A percentile compares a stretch with the other conserved stretches of the same genome.
Evolutionary conservation across 23 tunicate genomes (phyloP).

Genomic region (Clavelina lepadiformis): DNA sequence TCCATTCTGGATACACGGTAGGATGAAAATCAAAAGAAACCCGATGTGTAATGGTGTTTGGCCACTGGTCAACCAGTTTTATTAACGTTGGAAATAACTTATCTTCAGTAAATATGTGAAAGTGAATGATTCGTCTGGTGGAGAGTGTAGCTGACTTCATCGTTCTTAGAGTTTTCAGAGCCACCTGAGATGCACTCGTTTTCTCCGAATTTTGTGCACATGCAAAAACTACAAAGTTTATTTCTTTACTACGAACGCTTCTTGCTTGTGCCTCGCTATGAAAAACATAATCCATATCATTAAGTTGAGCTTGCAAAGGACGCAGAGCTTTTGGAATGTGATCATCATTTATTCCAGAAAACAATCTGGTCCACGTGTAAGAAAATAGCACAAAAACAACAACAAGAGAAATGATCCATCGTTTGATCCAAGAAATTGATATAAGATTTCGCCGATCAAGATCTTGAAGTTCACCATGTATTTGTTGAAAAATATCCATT

Average conservation of each 20-base stretch:
- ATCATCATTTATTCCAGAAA: slow-evolving; percentile 7
- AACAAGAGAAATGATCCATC: slow-evolving; percentile 33
- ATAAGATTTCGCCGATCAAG: slow-evolving; percentile 41
- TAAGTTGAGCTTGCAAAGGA: slow-evolving; percentile 5
- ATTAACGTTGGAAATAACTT: slow-evolving; percentile 26
- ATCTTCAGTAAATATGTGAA: slow-evolving; percentile 69
- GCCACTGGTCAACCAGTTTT: slow-evolving; percentile 50
- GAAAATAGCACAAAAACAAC: slow-evolving; percentile 12
- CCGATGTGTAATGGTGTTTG: slow-evolving; percentile 41
- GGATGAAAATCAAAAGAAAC: slow-evolving; percentile 60
- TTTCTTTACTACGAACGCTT: slow-evolving; percentile 34
- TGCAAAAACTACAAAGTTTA: slow-evolving; percentile 51
- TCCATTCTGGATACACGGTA: slow-evolving; percentile 52
- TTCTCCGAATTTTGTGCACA: slow-evolving; percentile 1
- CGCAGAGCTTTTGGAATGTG: slow-evolving; percentile 22
- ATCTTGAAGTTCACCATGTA: slow-evolving; percentile 18
- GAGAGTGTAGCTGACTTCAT: slow-evolving; percentile 61
- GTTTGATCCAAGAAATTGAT: slow-evolving; percentile 26
- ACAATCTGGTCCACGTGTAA: slow-evolving; percentile 50
- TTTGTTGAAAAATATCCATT: no score
- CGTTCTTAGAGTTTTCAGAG: slow-evolving; percentile 24
- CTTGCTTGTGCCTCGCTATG: slow-evolving; percentile 33
- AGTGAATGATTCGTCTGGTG: slow-evolving; percentile 54
- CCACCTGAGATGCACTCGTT: neutral
- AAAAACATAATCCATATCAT: slow-evolving; percentile 7